Conservation (phyloP, 1,140 invertebrate genomes). For the Pomacea maculata region DNA sequence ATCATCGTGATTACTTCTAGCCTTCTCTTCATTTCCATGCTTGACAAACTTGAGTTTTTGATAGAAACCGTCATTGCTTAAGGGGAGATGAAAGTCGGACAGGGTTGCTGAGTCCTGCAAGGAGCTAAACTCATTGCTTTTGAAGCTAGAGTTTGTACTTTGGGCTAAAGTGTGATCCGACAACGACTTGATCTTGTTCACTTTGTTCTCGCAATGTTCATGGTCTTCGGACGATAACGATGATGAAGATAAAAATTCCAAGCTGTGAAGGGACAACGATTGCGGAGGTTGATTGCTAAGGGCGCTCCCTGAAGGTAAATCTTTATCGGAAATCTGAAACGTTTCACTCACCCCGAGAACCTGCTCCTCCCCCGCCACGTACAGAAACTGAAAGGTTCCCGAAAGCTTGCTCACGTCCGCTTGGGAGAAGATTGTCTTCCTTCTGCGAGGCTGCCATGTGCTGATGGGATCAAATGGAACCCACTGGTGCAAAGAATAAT, state of each 20-base stretch:
- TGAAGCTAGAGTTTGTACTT: background rate
- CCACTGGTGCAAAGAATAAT: constrained; percentile 13
- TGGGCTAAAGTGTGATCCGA: constrained; percentile 1
- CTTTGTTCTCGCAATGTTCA: background rate
- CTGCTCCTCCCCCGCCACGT: background rate
- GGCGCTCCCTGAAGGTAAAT: no score
- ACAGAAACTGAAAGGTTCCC: constrained; percentile 20
- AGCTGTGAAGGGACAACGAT: constrained; percentile 14
- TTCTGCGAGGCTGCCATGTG: background rate
- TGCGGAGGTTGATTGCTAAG: background rate
- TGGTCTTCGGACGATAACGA: constrained; percentile 6
- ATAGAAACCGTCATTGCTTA: no score
- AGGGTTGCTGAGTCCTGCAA: no score
- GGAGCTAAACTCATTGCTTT: no score
- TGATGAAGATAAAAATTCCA: background rate
- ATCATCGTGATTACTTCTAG: no score
- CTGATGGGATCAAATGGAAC: background rate
- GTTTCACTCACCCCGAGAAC: constrained; percentile 13
- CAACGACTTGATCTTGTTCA: background rate
- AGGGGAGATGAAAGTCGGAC: no score
- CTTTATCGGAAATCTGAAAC: background rate
- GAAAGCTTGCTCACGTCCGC: background rate
- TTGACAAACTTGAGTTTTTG: no score
- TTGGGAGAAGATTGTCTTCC: constrained; percentile 13
- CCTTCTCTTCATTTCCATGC: no score